These are phyloP conservation scores for Clupea harengus DNA, from an alignment of 2,113 vertebrate species.

Conservation along the genomic window DNA sequence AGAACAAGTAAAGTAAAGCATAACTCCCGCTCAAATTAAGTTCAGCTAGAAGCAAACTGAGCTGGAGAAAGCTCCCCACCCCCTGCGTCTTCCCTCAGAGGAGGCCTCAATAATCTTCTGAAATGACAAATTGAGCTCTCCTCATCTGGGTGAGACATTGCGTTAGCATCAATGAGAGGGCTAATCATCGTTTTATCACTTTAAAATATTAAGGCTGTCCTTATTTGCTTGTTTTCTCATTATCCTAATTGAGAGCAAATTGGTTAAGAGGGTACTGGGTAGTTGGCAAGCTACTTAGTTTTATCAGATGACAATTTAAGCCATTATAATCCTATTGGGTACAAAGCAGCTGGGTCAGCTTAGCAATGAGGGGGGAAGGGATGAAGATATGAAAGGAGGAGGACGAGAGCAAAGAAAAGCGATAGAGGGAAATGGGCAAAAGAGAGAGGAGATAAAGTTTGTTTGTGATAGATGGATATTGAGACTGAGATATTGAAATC, in stretches of 20 bases:
- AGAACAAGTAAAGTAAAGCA: neutral
- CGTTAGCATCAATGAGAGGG: constrained; percentile 39
- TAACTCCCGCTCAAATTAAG: neutral
- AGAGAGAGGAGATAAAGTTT: constrained; percentile 48
- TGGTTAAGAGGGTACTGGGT: constrained; percentile 87
- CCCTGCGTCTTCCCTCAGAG: neutral
- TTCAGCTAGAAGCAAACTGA: neutral
- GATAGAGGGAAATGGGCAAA: constrained; percentile 48
- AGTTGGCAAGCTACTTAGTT: constrained; percentile 86
- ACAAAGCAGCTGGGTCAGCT: constrained; percentile 90
- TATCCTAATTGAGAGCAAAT: constrained; percentile 93
- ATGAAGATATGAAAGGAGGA: constrained; percentile 23
- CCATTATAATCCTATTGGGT: constrained; percentile 84
- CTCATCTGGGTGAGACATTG: neutral
- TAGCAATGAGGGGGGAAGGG: constrained; percentile 69
- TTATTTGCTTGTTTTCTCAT: constrained; percentile 88
- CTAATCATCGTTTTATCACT: constrained; percentile 85
- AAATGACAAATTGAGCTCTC: neutral
- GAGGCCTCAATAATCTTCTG: neutral
- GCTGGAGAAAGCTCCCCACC: neutral
- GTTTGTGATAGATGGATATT: neutral
- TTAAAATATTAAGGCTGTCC: constrained; percentile 88
- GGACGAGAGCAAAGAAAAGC: constrained; percentile 38
- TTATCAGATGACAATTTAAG: constrained; percentile 90
- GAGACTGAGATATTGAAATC: too few relatives aligned